Conservation (phyloP, 1,140 invertebrate genomes). For the Delia radicum region DNA sequence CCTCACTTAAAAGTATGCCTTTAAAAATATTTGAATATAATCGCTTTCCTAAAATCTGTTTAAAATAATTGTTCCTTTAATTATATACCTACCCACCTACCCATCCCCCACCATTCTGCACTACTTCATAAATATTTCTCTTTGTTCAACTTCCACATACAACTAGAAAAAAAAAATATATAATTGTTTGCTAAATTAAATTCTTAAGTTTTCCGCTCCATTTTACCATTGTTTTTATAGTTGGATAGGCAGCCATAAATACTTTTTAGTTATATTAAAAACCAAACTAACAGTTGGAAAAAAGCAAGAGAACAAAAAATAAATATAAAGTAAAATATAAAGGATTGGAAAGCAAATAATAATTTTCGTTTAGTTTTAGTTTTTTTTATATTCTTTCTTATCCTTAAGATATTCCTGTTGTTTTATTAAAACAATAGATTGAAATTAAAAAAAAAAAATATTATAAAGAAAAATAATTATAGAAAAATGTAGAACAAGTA, state of each 20-base stretch:
- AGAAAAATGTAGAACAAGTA: neutral
- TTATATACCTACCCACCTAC: no score
- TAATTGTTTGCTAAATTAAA: slow-evolving; percentile 5
- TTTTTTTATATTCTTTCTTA: neutral
- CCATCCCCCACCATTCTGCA: no score
- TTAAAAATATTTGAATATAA: no score
- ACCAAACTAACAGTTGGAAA: neutral
- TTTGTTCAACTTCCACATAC: neutral
- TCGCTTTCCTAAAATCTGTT: no score
- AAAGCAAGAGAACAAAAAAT: neutral
- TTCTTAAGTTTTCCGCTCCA: slow-evolving; percentile 3
- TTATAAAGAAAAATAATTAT: neutral
- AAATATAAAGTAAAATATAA: neutral
- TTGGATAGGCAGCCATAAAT: slow-evolving; percentile 3
- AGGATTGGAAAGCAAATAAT: neutral
- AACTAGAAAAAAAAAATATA: neutral
- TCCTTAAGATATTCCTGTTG: neutral
- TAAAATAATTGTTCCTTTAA: no score
- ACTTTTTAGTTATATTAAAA: neutral
- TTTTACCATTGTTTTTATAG: neutral
- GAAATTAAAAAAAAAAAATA: neutral
- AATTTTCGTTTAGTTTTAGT: neutral
- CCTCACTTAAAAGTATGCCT: no score
- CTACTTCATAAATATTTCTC: no score
- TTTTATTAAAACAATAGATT: neutral